A percentile compares a stretch with the other conserved stretches of the same genome.
These are phyloP conservation scores for Serinus canaria DNA, from an alignment of 2,113 vertebrate species.

Conservation along the genomic window DNA sequence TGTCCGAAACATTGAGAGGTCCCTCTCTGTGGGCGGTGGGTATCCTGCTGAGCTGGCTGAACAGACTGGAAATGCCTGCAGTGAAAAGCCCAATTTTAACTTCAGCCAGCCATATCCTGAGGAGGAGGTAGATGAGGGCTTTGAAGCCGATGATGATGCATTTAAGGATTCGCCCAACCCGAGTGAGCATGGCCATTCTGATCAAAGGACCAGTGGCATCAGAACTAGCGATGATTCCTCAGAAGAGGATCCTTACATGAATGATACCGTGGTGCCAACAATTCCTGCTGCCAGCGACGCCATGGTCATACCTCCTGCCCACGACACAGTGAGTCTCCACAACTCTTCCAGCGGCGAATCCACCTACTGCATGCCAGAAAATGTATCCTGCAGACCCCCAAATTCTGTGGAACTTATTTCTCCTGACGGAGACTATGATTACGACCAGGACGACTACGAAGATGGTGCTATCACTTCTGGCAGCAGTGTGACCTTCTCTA, in stretches of 20 bases:
- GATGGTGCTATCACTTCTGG: conserved; percentile 87
- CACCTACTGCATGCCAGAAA: conserved; percentile 79
- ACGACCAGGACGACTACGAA: conserved; percentile 89
- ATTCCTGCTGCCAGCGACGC: conserved; percentile 45
- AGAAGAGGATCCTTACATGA: conserved; percentile 96
- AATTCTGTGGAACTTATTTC: conserved; percentile 81
- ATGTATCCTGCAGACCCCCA: conserved; percentile 69
- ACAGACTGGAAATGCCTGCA: not conserved
- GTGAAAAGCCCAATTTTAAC: conserved; percentile 77
- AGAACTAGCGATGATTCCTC: conserved; percentile 95
- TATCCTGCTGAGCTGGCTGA: conserved; percentile 41
- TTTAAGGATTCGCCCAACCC: conserved; percentile 97
- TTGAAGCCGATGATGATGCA: conserved; percentile 91
- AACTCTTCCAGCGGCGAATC: conserved; percentile 79
- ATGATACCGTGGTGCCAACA: conserved; percentile 80
- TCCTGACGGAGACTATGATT: conserved; percentile 88
- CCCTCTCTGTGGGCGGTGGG: conserved; percentile 70
- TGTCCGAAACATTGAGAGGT: conserved; percentile 91
- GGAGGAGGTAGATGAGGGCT: conserved; percentile 95
- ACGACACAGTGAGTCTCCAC: conserved; percentile 65
- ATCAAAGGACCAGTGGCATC: conserved; percentile 96
- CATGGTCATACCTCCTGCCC: conserved; percentile 55
- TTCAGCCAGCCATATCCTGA: conserved; percentile 82
- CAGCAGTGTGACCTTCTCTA: conserved; percentile 87
- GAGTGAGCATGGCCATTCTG: conserved; percentile 93